These are phyloP conservation scores for Heliconius eleuchia DNA, from an alignment of 1,140 invertebrate species.

Conservation along the genomic window DNA sequence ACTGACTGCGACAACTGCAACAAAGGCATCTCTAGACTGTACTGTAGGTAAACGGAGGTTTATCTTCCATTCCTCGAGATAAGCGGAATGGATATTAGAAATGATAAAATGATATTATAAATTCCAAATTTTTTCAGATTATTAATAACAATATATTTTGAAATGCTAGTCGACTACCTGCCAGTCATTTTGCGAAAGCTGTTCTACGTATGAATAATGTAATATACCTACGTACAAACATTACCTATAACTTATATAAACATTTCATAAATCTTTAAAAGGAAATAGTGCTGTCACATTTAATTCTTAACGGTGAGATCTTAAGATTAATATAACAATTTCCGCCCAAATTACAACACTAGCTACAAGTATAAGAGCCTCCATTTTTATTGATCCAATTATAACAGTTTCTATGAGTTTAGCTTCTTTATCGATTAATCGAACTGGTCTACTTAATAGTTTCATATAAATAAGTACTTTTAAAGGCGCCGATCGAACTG, in stretches of 20 bases:
- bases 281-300: conserved; percentile 17
- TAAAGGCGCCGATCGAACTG: conserved; percentile 67
- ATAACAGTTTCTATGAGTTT: conserved; percentile 36
- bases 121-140: no score
- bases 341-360: conserved; percentile 29
- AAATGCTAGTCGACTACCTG: neutral
- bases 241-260: neutral
- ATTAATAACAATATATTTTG: neutral
- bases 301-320: conserved; percentile 22
- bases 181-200: neutral
- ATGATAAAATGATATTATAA: no score
- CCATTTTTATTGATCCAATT: conserved; percentile 28
- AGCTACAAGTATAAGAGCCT: conserved; percentile 27
- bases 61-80: no score
- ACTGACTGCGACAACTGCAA: no score
- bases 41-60: no score
- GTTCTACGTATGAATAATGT: neutral
- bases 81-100: no score
- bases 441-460: conserved; percentile 69
- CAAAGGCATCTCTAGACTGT: no score
- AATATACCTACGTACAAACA: neutral
- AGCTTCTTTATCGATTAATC: conserved; percentile 54
- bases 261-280: neutral
- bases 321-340: conserved; percentile 35
- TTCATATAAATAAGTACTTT: conserved; percentile 68